Evolutionary conservation across 2,888 invertebrate species (phyloP).

Genomic region (Netelia fuscicornis): DNA sequence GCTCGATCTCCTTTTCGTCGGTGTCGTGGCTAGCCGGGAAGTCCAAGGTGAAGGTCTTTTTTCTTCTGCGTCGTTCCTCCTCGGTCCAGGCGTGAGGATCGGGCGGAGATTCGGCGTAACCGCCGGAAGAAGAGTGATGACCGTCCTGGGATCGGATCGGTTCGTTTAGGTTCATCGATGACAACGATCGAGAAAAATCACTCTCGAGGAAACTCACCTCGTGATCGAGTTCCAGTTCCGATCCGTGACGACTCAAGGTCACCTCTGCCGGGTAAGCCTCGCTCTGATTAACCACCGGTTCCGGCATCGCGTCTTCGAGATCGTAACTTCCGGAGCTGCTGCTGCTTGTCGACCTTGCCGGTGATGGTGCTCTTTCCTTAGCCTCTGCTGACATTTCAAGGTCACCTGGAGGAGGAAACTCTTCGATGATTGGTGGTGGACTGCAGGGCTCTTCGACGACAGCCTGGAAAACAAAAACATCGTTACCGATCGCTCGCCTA

Average conservation of each 20-base stretch:
- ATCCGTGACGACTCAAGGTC: constrained; percentile 76
- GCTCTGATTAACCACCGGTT: constrained; percentile 65
- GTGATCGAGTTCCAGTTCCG: constrained; percentile 79
- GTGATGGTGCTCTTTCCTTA: constrained; percentile 75
- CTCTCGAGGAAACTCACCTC: constrained; percentile 73
- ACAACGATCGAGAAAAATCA: neutral
- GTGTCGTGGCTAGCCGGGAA: constrained; percentile 88
- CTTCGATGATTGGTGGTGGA: constrained; percentile 80
- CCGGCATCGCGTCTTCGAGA: constrained; percentile 82
- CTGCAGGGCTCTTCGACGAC: constrained; percentile 81
- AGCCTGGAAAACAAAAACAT: constrained; percentile 73
- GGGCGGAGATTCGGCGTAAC: constrained; percentile 83
- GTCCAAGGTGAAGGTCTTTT: constrained; percentile 92
- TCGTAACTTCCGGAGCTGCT: constrained; percentile 84
- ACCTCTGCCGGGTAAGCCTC: constrained; percentile 74
- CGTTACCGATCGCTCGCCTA: neutral
- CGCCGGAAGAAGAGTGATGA: constrained; percentile 81
- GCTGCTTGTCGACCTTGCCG: constrained; percentile 81
- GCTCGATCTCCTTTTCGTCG: constrained; percentile 78
- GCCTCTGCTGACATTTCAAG: constrained; percentile 73
- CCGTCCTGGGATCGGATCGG: constrained; percentile 72
- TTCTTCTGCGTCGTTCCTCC: constrained; percentile 90
- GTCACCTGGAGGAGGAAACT: constrained; percentile 64
- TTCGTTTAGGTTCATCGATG: neutral
- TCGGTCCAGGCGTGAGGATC: constrained; percentile 86